Base-by-base conservation (phyloP, 2,888 invertebrate genomes). In the Griposia aprilina region DNA sequence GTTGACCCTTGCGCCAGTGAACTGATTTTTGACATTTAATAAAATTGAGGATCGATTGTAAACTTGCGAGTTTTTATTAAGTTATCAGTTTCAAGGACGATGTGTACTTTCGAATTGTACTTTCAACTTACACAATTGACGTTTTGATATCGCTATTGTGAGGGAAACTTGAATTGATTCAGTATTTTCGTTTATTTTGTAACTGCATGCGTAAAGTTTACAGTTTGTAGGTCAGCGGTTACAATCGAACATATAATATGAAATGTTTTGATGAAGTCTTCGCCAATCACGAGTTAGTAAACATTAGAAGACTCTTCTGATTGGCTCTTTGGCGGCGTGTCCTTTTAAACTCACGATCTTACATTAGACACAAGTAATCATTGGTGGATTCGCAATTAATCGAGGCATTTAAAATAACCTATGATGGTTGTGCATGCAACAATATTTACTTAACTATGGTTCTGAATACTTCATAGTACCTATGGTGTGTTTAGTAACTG, bases 21-120 rank as follows among this genome's bases (percentile, higher is more conserved):
- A 90, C 92, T 90, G 89, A 89, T 90, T 93, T 90, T 90, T 93
- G 93, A 92, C 92, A 92, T 90, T 90, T 83, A 75, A 70, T n/a
- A n/a, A n/a, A n/a, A n/a, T 68, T 80, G 83, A 83, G 82, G 84
- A 87, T 87, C 85, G 85, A 90, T 90, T 87, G 78, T 84, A 62
- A 63, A 77, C 26, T 59, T 36, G 7, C 59, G 17, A 15, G 76
- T 86, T 86, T 82, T 71, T 82, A 81, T 84, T 88, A 84, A 88
- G 81, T 80, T 83, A 84, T 85, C 82, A 45, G 74, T 81, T 82
- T 82, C 87, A 90, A 87, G 91, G 83, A 88, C 84, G 0, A 57
- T 78, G 30, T 73, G 30, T 76, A 88, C 88, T 90, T 89, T 90
- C 83, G 74, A 84, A 76, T 82, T 74, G 76, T 71, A 86, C 81